Evolutionary conservation across 2,113 vertebrate genomes (phyloP).

Genomic region (Sialia sialis): DNA sequence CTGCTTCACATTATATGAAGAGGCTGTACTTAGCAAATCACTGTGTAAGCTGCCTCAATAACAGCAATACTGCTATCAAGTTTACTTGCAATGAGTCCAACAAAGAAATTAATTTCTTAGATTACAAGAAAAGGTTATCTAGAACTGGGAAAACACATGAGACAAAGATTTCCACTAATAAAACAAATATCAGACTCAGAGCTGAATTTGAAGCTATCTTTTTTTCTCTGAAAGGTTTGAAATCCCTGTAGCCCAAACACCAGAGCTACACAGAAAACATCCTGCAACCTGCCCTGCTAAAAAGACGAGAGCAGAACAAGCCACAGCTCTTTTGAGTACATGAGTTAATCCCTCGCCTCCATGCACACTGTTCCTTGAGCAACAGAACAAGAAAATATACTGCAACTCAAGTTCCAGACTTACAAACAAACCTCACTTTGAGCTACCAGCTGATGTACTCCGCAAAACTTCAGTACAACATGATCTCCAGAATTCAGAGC

Average conservation of each 20-base stretch:
- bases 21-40: conserved; percentile 78
- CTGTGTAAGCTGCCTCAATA: conserved; percentile 74
- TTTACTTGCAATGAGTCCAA: conserved; percentile 76
- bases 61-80: conserved; percentile 73
- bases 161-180: conserved; percentile 74
- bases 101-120: conserved; percentile 80
- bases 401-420: neutral
- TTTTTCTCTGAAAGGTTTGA: conserved; percentile 38
- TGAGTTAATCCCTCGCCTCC: neutral
- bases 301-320: neutral
- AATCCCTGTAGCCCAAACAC: conserved; percentile 50
- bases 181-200: conserved; percentile 70
- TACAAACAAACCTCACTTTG: neutral
- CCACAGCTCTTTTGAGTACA: neutral
- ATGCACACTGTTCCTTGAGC: neutral
- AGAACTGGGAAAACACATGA: conserved; percentile 70
- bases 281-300: conserved; percentile 11
- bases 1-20: conserved; percentile 73
- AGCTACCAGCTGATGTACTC: neutral
- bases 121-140: conserved; percentile 74
- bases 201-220: conserved; percentile 49
- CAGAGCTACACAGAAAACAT: conserved; percentile 38
- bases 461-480: neutral
- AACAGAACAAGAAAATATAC: neutral
- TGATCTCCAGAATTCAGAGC: neutral